Conservation (phyloP, 2,888 invertebrate species). For the Graphium colonna region DNA sequence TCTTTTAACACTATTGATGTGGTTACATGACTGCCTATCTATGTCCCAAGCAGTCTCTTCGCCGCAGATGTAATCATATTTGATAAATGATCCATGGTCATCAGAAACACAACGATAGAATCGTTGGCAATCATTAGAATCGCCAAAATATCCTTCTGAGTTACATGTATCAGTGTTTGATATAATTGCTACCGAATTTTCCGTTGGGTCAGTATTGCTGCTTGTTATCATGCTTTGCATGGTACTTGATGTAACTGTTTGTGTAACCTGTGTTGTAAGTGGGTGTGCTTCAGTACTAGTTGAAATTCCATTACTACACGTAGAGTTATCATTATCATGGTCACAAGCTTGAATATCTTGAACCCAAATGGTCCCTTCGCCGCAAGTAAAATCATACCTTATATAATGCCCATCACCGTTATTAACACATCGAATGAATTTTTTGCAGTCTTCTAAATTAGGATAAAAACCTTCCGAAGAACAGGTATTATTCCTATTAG, state of each 20-base stretch:
- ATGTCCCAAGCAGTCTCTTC: slow-evolving; percentile 81
- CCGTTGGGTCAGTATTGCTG: not conserved
- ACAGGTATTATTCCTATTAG: slow-evolving; percentile 59
- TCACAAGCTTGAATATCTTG: slow-evolving; percentile 79
- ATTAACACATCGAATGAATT: slow-evolving; percentile 86
- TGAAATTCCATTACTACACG: slow-evolving; percentile 21
- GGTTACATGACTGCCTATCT: slow-evolving; percentile 74
- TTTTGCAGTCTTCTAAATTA: slow-evolving; percentile 83
- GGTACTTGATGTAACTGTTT: slow-evolving; percentile 4
- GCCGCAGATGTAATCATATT: slow-evolving; percentile 78
- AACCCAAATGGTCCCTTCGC: slow-evolving; percentile 85
- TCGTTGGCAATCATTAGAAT: slow-evolving; percentile 75
- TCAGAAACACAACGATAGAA: slow-evolving; percentile 74
- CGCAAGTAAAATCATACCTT: slow-evolving; percentile 82
- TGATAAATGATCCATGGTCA: slow-evolving; percentile 63
- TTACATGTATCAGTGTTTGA: slow-evolving; percentile 51
- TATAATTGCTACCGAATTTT: not conserved
- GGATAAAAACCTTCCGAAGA: slow-evolving; percentile 84
- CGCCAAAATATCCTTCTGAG: slow-evolving; percentile 84
- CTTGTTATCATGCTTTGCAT: not conserved
- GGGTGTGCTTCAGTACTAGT: slow-evolving; percentile 6
- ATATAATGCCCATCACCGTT: slow-evolving; percentile 67
- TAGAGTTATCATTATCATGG: slow-evolving; percentile 43
- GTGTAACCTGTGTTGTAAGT: not conserved
- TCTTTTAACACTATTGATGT: slow-evolving; percentile 65